Percentiles rank a stretch among this genome's conserved stretches.
These are phyloP conservation scores for Sciurus niger DNA, from an alignment of 2,113 vertebrate genomes.

Conservation along the genomic window DNA sequence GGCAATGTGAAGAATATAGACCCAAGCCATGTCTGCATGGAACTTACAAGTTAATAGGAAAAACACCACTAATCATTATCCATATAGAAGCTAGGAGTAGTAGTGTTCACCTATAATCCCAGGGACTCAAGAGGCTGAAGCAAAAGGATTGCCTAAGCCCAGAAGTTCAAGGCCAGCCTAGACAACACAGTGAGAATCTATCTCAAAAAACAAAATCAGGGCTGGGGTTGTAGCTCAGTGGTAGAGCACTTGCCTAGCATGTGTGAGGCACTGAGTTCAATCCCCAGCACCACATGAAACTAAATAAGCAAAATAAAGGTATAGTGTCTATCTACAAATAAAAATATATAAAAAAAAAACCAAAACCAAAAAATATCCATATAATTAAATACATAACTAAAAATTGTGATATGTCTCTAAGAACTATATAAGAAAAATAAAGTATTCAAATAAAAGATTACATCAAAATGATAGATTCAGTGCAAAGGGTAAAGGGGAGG, in stretches of 20 bases:
- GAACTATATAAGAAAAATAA: background rate
- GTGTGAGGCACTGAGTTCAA: too few species aligned
- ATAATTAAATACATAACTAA: background rate
- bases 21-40: background rate
- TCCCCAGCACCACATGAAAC: too few species aligned
- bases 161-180: background rate
- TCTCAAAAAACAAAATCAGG: background rate
- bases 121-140: background rate
- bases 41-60: slow-evolving; percentile 9
- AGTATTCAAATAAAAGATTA: background rate
- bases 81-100: background rate
- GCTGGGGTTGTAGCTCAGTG: too few species aligned
- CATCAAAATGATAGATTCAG: background rate
- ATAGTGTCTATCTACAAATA: too few species aligned
- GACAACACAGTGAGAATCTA: background rate
- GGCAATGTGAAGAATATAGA: background rate
- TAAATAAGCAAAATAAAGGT: too few species aligned
- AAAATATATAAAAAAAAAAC: too few species aligned
- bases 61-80: background rate
- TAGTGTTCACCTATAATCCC: background rate
- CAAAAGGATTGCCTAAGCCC: background rate
- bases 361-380: background rate
- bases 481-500: background rate
- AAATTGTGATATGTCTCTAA: background rate
- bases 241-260: too few species aligned